Base-by-base conservation (phyloP, 2,888 invertebrate species). In the Dyspetes luteomarginatus region DNA sequence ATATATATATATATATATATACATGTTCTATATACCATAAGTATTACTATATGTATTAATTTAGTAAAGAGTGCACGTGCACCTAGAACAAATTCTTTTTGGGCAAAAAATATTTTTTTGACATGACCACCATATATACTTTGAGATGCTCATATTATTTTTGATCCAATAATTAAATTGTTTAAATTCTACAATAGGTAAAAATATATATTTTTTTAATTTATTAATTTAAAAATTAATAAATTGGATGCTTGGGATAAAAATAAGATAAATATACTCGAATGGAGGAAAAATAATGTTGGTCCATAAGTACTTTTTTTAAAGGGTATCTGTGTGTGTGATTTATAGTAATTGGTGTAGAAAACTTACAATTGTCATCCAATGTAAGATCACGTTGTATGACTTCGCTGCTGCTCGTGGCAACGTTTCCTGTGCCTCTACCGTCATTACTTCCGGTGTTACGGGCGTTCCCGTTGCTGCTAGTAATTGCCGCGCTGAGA, bases 401-500 rank as follows among this genome's bases (percentile, higher is more conserved):
- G 83, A 89, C 86, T 48, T 77, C 77, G 69, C 81, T 72, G 52
- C 48, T 48, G 17, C 65, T 30, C 64, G 45, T 24, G 30, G 17
- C 65, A 41, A 69, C 78, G 64, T 55, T 78, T 74, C 73, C 73
- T 26, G 64, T 48, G 19, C 24, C 75, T 15, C 79, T 43, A 15
- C 36, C 75, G 55, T 58, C 56, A 75, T 74, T 76, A 82, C 79
- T 82, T 82, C 82, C 82, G 77, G 68, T 74, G 64, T 64, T 77
- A 74, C 68, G 81, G 73, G 50, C 64, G 74, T 78, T 81, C 64
- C 80, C 74, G 55, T 76, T 81, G 87, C 88, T 89, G 83, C n/a
- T n/a, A n/a, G 86, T 88, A 86, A 88, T 88, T 85, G 89, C 89
- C 76, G 88, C 88, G 81, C 88, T 87, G 82, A 88, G 86, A 85